Base-by-base conservation (phyloP, 2,888 invertebrate species). In the Himalopsyche kuldschensis region DNA sequence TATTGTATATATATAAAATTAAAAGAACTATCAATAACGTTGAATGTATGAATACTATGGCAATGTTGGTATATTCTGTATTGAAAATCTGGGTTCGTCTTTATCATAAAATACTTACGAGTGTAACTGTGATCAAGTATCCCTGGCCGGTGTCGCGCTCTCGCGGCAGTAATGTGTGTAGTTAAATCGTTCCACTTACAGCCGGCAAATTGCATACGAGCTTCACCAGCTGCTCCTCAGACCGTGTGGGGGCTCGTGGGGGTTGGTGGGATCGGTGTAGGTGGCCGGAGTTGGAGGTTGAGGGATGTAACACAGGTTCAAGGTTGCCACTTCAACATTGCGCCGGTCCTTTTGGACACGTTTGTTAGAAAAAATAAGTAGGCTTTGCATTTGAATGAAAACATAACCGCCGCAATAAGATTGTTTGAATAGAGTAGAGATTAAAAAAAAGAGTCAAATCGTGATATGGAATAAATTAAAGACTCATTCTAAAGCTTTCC, bases 131-230 rank as follows among this genome's bases (percentile, higher is more conserved):
- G 75, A 30, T 17, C 55, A 55, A 55, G 24, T 55, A 69, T 46
- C 77, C 63, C 80, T 47, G 55, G 80, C 78, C 46, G 79, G 31
- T 48, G 75, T 41, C 30, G 79, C 30, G 48, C 46, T 82, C 83
- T 83, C 35, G 76, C 55, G 47, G 78, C 69, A 80, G 85, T 82
- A 82, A 82, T 84, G 84, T 85, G 81, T 84, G 84, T 84, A 85
- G 85, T 85, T 85, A 85, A 85, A 84, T 84, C 84, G 85, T 81
- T 79, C 82, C 82, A 85, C 85, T 85, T 84, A 85, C 84, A 80
- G 84, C 77, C 82, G 83, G 85, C 84, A 85, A 85, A 85, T 85
- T 85, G 85, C 85, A 85, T 85, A 85, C 84, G 84, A 82, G 81
- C 85, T 55, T 77, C 78, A 82, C 80, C 85, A 85, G 85, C 85